Evolutionary conservation across 2,113 vertebrate species (phyloP), one percentile per base, ranked within the genome.

Genomic region (Ophiodon elongatus): DNA sequence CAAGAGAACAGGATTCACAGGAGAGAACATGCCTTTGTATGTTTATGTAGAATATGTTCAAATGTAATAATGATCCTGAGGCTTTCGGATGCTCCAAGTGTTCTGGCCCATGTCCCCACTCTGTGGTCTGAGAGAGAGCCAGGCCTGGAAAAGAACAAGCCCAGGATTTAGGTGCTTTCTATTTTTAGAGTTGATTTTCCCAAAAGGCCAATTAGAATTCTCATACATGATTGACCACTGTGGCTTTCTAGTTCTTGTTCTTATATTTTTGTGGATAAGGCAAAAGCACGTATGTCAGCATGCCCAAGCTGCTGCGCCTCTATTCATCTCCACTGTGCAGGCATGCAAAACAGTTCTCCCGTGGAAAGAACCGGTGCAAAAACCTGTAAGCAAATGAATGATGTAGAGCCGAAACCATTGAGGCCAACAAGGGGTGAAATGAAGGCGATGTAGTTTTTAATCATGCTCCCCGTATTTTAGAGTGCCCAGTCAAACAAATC

Each of bases 401-500:
- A 82, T 74, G 78, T 59, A 76, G 82, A 85, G 50, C 41, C 29
- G 11, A 80, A 75, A 72, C 47, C 17, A 68, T n/a, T 37, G 64
- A 86, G 75, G 85, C 80, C 78, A 92, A 77, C 76, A 74, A 87
- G 82, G 73, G 80, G 84, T 87, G 80, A 90, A 88, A 84, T 74
- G 37, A 80, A 88, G 84, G 80, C 31, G 9, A 82, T 70, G 86
- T 39, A 81, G 78, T 89, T 93, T 91, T 90, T 76, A 91, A 88
- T 93, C 87, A 89, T 56, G 65, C 70, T 88, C 76, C 70, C 45
- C 50, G 33, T 87, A 71, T 86, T 92, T 90, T 77, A 31, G 54
- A 89, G 66, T 79, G 87, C 84, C 88, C 89, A 91, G 87, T 94
- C 86, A 94, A 93, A 95, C 90, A 92, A 92, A 92, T 91, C 88